These are phyloP conservation scores for Meta bourneti DNA, from an alignment of 2,888 invertebrate genomes.

Conservation along the genomic window DNA sequence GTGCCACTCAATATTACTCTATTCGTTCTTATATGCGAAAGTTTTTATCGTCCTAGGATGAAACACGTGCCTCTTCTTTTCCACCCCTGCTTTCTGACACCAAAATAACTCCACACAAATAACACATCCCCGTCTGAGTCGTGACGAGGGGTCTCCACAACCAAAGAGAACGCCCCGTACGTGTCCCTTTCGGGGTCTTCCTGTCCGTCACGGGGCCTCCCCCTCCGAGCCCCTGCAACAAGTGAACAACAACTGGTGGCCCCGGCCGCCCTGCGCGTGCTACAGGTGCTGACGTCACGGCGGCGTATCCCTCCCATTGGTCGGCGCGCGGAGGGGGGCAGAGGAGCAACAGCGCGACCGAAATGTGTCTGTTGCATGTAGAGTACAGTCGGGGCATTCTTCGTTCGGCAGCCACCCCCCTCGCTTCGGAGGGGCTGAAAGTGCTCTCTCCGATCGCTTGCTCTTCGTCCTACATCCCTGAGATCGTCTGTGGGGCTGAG, in stretches of 20 bases:
- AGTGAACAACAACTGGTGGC: slow-evolving; percentile 66
- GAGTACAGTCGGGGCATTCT: slow-evolving; percentile 58
- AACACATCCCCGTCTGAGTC: no score
- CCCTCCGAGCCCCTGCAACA: slow-evolving; percentile 44
- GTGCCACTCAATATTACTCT: no score
- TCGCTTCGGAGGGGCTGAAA: not conserved
- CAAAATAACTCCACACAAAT: no score
- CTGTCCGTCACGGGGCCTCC: not conserved
- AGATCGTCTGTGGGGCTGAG: slow-evolving; percentile 26
- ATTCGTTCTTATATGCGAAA: no score
- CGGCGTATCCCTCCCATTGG: slow-evolving; percentile 40
- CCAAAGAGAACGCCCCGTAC: no score
- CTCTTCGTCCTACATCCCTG: slow-evolving; percentile 24
- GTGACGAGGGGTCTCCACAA: no score
- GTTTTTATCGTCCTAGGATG: no score
- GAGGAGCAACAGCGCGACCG: slow-evolving; percentile 61
- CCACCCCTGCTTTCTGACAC: no score
- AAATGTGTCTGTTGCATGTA: slow-evolving; percentile 66
- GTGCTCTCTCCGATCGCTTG: slow-evolving; percentile 3
- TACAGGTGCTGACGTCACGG: slow-evolving; percentile 69
- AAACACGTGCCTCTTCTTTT: no score
- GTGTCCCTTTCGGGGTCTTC: no score
- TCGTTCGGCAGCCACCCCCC: slow-evolving; percentile 14
- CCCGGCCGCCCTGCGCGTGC: slow-evolving; percentile 55
- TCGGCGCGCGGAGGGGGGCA: slow-evolving; percentile 34